Conservation (phyloP, 2,113 vertebrate species). For the Hippocampus guttulatus region DNA sequence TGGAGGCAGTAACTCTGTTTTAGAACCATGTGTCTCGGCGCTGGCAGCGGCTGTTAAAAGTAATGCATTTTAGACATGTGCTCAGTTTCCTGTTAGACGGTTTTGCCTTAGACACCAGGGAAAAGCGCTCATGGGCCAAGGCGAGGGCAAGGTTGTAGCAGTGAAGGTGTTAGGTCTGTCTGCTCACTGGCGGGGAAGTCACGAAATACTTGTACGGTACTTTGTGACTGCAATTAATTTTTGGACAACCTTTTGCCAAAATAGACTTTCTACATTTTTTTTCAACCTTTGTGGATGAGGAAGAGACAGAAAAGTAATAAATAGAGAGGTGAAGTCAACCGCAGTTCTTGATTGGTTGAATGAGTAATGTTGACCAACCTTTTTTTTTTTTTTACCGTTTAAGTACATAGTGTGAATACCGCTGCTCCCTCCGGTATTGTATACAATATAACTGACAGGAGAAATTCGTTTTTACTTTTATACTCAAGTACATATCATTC, state of each 20-base stretch:
- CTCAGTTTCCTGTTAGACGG: conserved; percentile 58
- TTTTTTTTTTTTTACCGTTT: too few relatives aligned
- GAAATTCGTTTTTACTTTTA: too few relatives aligned
- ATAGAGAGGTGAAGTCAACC: too few relatives aligned
- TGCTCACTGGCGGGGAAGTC: not conserved
- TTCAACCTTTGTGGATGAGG: too few relatives aligned
- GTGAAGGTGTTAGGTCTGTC: not conserved
- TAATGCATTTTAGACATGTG: conserved; percentile 33
- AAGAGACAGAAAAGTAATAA: too few relatives aligned
- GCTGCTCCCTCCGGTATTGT: not conserved
- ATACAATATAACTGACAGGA: too few relatives aligned
- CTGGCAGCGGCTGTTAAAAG: conserved; percentile 11
- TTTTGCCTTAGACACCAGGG: conserved; percentile 46
- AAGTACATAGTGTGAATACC: too few relatives aligned
- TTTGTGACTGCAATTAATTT: not conserved
- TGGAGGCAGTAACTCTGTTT: not conserved
- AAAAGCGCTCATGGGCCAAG: conserved; percentile 27
- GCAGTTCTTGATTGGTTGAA: too few relatives aligned
- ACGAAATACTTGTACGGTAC: not conserved
- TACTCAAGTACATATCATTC: too few relatives aligned
- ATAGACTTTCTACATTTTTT: too few relatives aligned
- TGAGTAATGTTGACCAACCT: too few relatives aligned
- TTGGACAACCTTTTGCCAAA: too few relatives aligned
- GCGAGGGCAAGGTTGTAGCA: conserved; percentile 19
- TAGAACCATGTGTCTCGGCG: not conserved